Evolutionary conservation across 2,888 invertebrate genomes (phyloP).

Genomic region (Balanococcus diminutus): DNA sequence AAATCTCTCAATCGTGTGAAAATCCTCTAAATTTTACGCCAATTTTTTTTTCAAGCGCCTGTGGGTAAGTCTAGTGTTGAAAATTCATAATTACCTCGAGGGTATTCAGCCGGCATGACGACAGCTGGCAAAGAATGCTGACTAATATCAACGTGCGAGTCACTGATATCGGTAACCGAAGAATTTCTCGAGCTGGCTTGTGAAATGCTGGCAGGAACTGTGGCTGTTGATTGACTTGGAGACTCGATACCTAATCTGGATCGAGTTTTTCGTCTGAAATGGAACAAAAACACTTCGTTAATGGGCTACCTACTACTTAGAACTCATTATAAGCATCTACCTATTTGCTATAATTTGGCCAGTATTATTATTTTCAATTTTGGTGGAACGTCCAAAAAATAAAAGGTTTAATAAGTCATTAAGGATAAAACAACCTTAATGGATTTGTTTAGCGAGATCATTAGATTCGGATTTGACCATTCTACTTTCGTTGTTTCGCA

Average conservation of each 20-base stretch:
- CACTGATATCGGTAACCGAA: constrained; percentile 60
- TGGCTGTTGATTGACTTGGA: constrained; percentile 42
- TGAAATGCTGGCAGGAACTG: constrained; percentile 46
- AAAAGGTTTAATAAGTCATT: background rate
- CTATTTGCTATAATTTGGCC: background rate
- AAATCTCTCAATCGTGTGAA: constrained; percentile 2
- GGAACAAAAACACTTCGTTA: background rate
- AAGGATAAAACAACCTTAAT: background rate
- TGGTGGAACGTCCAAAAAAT: background rate
- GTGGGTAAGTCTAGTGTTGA: background rate
- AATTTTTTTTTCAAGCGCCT: background rate
- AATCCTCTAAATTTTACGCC: constrained; percentile 16
- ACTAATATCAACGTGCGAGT: constrained; percentile 56
- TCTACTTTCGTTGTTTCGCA: background rate
- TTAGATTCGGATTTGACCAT: background rate
- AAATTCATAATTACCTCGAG: constrained; percentile 40
- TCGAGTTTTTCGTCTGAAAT: constrained; percentile 51
- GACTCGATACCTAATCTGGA: constrained; percentile 36
- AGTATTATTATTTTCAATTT: background rate
- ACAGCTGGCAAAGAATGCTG: constrained; percentile 51
- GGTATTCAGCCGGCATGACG: constrained; percentile 34
- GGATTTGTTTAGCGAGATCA: background rate
- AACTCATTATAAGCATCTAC: background rate
- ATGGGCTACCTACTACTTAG: no score
- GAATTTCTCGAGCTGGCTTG: constrained; percentile 59